phyloP scores from a whole-genome alignment of 2,888 invertebrate species.

The Pyrrhia umbra region DNA sequence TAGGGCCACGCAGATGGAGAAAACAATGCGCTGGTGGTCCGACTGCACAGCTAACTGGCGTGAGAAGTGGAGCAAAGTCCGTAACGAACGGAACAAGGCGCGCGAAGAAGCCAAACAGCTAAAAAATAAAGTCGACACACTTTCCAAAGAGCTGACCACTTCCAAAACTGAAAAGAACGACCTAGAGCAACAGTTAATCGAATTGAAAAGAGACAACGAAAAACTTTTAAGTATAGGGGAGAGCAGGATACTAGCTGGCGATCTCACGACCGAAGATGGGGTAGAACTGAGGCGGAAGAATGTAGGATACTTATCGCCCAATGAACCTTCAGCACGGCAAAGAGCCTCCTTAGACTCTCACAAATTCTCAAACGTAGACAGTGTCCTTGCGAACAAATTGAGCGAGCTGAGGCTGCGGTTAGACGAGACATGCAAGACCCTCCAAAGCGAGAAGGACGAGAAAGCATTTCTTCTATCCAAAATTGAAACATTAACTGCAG shows the following conservation, averaged over 20 bases:
- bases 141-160: conserved; percentile 93
- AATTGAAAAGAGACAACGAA: conserved; percentile 95
- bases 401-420: conserved; percentile 80
- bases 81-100: conserved; percentile 97
- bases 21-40: conserved; percentile 99
- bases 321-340: conserved; percentile 76
- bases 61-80: conserved; percentile 98
- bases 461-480: conserved; percentile 82
- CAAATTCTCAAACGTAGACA: conserved; percentile 85
- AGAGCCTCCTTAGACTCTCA: conserved; percentile 86
- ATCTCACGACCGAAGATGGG: conserved; percentile 81
- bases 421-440: conserved; percentile 82
- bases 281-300: conserved; percentile 83
- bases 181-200: conserved; percentile 93
- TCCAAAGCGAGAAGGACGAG: conserved; percentile 85
- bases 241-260: conserved; percentile 82
- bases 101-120: conserved; percentile 96
- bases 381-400: conserved; percentile 82
- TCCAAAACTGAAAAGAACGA: conserved; percentile 95
- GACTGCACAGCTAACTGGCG: conserved; percentile 99
- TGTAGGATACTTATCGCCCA: conserved; percentile 74
- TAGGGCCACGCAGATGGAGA: conserved; percentile 99
- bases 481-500: conserved; percentile 81
- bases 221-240: conserved; percentile 91
- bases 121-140: conserved; percentile 94